These are phyloP conservation scores for Tryphoninae sp. DNA, from an alignment of 2,888 invertebrate genomes.

Conservation along the genomic window DNA sequence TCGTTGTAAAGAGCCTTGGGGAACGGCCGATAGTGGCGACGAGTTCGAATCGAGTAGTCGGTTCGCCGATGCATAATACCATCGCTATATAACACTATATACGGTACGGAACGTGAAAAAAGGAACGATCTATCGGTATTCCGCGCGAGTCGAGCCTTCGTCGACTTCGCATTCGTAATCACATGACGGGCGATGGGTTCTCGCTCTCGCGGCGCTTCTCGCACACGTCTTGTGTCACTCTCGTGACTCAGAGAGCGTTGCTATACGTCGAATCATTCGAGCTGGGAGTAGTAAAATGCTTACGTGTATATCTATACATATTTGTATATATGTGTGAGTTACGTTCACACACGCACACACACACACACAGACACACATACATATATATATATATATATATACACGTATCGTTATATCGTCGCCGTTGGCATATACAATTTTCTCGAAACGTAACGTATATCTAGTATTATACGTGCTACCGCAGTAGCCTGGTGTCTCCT, in stretches of 20 bases:
- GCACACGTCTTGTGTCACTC: constrained; percentile 66
- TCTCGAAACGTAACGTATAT: constrained; percentile 45
- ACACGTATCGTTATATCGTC: constrained; percentile 46
- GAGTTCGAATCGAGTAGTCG: constrained; percentile 24
- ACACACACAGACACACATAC: too few relatives aligned
- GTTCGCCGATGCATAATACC: constrained; percentile 4
- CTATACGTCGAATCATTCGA: constrained; percentile 8
- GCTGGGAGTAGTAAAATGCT: too few relatives aligned
- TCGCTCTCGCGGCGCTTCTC: constrained; percentile 40
- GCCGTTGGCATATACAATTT: constrained; percentile 50
- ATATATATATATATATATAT: constrained; percentile 12
- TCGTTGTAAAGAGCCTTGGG: not conserved
- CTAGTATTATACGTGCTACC: constrained; percentile 44
- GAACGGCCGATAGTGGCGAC: constrained; percentile 6
- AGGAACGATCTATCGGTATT: constrained; percentile 40
- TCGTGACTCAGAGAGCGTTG: constrained; percentile 68
- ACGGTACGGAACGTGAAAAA: constrained; percentile 17
- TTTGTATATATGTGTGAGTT: too few relatives aligned
- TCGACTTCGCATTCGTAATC: constrained; percentile 70
- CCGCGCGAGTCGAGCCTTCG: constrained; percentile 55
- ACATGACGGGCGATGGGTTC: constrained; percentile 66
- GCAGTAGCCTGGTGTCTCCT: constrained; percentile 35
- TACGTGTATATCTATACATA: constrained; percentile 10
- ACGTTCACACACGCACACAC: too few relatives aligned
- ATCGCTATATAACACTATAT: constrained; percentile 12